Conservation (phyloP, 1,140 invertebrate species). For the Sycophila sp. region DNA sequence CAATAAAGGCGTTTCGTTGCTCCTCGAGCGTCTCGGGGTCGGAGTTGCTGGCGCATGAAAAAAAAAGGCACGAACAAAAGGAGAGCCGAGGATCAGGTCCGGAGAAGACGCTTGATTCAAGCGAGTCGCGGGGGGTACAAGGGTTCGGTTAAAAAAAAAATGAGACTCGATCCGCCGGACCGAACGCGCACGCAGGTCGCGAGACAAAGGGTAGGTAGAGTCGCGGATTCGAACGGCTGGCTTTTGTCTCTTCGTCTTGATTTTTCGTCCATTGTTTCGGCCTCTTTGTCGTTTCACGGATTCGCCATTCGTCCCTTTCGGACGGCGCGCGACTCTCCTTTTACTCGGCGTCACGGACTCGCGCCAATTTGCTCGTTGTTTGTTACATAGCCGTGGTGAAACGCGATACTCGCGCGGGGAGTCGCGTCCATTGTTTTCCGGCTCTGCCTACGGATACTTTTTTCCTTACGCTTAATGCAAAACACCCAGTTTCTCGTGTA, state of each 20-base stretch:
- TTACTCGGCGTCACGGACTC: background rate
- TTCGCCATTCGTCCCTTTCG: constrained; percentile 44
- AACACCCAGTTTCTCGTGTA: too few species aligned
- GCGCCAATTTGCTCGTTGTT: background rate
- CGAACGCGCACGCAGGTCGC: background rate
- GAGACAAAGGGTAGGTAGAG: constrained; percentile 44
- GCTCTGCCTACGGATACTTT: too few species aligned
- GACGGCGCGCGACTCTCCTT: constrained; percentile 38
- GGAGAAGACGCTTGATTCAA: constrained; percentile 34
- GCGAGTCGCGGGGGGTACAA: constrained; percentile 35
- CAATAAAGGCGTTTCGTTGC: constrained; percentile 27
- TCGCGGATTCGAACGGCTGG: constrained; percentile 64
- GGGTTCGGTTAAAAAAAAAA: constrained; percentile 35
- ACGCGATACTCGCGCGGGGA: too few species aligned
- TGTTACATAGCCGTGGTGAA: background rate
- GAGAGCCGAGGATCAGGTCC: too few species aligned
- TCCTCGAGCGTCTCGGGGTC: background rate
- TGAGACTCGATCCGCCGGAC: constrained; percentile 12
- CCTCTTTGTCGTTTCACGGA: constrained; percentile 58
- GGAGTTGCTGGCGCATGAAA: constrained; percentile 32
- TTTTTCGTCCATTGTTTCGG: constrained; percentile 65
- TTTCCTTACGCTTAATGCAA: constrained; percentile 2
- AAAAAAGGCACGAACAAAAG: constrained; percentile 21
- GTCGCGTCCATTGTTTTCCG: too few species aligned
- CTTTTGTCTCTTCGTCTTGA: constrained; percentile 63